Percentiles rank a stretch among this genome's conserved stretches.
Conservation (phyloP, 2,797 vertebrate species). For the Sebastes trivittatus region DNA sequence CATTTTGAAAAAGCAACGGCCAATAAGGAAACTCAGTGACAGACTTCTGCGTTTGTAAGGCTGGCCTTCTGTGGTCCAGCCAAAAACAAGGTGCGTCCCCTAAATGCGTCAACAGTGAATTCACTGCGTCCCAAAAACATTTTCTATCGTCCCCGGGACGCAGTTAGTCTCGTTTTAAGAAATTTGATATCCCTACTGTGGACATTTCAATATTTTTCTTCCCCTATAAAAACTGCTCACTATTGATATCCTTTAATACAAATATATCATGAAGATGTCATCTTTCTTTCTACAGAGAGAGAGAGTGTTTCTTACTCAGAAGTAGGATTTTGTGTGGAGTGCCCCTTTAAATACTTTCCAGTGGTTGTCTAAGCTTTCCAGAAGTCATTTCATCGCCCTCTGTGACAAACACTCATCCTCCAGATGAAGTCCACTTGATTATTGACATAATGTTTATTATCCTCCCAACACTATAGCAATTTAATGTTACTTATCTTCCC, state of each 20-base stretch:
- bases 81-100: no score
- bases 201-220: background rate
- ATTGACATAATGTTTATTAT: constrained; percentile 13
- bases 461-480: background rate
- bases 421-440: background rate
- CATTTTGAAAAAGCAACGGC: no score
- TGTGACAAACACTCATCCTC: constrained; percentile 13
- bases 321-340: background rate
- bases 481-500: background rate
- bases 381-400: background rate
- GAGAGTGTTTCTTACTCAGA: background rate
- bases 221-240: background rate
- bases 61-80: no score
- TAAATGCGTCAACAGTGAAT: no score
- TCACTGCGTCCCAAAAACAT: rapidly evolving
- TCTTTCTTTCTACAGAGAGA: background rate
- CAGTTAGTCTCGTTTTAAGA: no score
- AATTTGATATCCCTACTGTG: background rate
- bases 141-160: rapidly evolving
- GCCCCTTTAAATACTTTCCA: constrained; percentile 2
- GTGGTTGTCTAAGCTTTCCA: constrained; percentile 20
- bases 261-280: background rate
- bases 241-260: background rate
- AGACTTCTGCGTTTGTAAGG: no score
- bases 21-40: no score